Percentiles rank a stretch among this genome's conserved stretches.
These are phyloP conservation scores for Corythucha ciliata DNA, from an alignment of 2,888 invertebrate genomes.

Conservation along the genomic window DNA sequence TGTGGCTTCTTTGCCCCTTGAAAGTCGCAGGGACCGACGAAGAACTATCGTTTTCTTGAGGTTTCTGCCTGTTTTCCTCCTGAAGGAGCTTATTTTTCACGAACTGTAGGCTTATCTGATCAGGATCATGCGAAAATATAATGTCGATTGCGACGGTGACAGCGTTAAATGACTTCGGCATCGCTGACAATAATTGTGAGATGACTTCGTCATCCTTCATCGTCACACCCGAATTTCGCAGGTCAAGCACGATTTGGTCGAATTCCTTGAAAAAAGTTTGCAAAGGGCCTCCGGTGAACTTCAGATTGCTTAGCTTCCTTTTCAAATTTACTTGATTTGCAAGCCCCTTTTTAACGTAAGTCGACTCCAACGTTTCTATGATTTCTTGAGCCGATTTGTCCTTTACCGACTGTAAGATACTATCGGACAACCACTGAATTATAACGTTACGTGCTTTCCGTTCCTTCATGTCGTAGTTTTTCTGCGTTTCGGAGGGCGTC, in stretches of 20 bases:
- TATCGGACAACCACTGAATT: not conserved
- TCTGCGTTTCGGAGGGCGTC: not conserved
- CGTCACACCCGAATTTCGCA: not conserved
- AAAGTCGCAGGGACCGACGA: not conserved
- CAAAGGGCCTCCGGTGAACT: not conserved
- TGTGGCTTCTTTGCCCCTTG: not conserved
- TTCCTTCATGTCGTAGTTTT: not conserved
- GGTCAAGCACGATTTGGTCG: not conserved
- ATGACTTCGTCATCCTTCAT: not conserved
- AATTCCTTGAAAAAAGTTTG: not conserved
- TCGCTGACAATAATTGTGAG: not conserved
- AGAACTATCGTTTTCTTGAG: not conserved
- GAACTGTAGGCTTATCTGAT: not conserved
- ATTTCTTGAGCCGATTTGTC: not conserved
- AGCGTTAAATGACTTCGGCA: not conserved
- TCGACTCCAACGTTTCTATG: not conserved
- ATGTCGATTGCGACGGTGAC: not conserved
- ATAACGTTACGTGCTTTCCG: constrained; percentile 7
- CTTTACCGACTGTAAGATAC: not conserved
- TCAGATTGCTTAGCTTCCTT: not conserved
- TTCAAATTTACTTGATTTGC: constrained; percentile 1
- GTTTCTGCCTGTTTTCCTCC: not conserved
- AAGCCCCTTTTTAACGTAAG: constrained; percentile 1
- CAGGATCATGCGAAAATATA: not conserved
- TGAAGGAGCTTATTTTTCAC: constrained; percentile 1